phyloP scores from a whole-genome alignment of 2,113 vertebrate species.

The Toxotes jaculatrix region DNA sequence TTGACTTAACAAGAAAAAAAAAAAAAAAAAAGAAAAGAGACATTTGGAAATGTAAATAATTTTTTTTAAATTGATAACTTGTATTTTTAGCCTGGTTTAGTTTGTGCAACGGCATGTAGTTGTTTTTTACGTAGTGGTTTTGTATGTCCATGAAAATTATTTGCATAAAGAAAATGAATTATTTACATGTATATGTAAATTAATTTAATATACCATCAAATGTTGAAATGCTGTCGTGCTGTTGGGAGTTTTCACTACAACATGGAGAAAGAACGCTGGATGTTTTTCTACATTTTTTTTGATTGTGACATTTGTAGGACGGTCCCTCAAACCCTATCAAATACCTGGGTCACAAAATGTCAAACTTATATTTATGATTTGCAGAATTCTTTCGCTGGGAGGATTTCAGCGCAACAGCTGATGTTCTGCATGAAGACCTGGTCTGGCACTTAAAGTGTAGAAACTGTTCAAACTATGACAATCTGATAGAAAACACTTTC shows the following conservation, averaged over 20 bases:
- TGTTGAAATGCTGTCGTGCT: conserved; percentile 64
- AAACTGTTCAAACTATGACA: conserved; percentile 24
- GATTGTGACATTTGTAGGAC: conserved; percentile 33
- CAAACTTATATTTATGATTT: conserved; percentile 27
- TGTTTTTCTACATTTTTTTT: conserved; percentile 24
- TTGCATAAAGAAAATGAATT: conserved; percentile 73
- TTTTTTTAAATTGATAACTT: conserved; percentile 65
- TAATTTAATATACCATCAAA: conserved; percentile 75
- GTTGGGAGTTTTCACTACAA: conserved; percentile 58
- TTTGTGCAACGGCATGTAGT: conserved; percentile 83
- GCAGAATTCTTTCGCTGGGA: conserved; percentile 17
- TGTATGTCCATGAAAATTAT: conserved; percentile 77
- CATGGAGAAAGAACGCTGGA: conserved; percentile 54
- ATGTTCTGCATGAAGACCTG: conserved; percentile 13
- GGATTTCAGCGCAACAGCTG: conserved; percentile 14
- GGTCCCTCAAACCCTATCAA: conserved; percentile 11
- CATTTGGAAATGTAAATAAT: conserved; percentile 80
- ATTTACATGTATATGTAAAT: conserved; percentile 78
- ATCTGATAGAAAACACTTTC: conserved; percentile 31
- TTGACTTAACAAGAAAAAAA: conserved; percentile 28
- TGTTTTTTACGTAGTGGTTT: conserved; percentile 80
- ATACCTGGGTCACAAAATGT: conserved; percentile 16
- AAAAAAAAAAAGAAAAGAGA: neutral
- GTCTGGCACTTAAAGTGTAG: conserved; percentile 26
- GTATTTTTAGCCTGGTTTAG: conserved; percentile 79